Percentiles rank a stretch among this genome's conserved stretches.
Evolutionary conservation across 2,888 invertebrate species (phyloP).

Genomic region (Lypha dubia): DNA sequence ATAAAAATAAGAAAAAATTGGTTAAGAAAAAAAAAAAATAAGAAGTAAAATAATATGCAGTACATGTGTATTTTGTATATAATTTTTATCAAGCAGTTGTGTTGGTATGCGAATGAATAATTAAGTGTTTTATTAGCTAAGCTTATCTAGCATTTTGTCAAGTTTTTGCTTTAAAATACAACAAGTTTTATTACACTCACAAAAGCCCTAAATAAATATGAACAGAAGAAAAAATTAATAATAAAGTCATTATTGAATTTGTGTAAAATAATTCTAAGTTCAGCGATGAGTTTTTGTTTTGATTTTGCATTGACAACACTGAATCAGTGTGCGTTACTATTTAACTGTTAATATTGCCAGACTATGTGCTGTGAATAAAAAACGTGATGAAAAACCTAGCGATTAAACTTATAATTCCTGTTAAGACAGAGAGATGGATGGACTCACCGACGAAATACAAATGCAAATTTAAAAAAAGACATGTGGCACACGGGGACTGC

Average conservation of each 20-base stretch:
- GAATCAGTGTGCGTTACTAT: background rate
- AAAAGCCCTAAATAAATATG: background rate
- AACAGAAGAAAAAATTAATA: background rate
- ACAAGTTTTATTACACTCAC: constrained; percentile 2
- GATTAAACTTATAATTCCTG: too few relatives aligned
- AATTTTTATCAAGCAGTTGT: background rate
- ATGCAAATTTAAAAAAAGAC: too few relatives aligned
- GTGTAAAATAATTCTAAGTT: background rate
- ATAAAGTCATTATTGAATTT: background rate
- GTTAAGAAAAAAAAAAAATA: constrained; percentile 11
- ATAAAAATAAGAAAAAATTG: constrained; percentile 12
- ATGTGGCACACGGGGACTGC: too few relatives aligned
- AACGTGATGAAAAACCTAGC: too few relatives aligned
- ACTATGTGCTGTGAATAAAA: background rate
- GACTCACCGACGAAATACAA: too few relatives aligned
- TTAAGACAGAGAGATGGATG: too few relatives aligned
- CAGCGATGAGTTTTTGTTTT: background rate
- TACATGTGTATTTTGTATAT: background rate
- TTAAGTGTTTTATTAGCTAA: constrained; percentile 62
- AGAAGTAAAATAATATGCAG: background rate
- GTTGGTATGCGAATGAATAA: constrained; percentile 54
- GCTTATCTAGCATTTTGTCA: constrained; percentile 60
- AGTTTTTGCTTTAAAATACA: constrained; percentile 27
- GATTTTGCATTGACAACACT: background rate
- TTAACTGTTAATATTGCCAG: background rate